Evolutionary conservation across 2,797 vertebrate genomes (phyloP), one percentile per base, ranked within the genome.

Genomic region (Miichthys miiuy): DNA sequence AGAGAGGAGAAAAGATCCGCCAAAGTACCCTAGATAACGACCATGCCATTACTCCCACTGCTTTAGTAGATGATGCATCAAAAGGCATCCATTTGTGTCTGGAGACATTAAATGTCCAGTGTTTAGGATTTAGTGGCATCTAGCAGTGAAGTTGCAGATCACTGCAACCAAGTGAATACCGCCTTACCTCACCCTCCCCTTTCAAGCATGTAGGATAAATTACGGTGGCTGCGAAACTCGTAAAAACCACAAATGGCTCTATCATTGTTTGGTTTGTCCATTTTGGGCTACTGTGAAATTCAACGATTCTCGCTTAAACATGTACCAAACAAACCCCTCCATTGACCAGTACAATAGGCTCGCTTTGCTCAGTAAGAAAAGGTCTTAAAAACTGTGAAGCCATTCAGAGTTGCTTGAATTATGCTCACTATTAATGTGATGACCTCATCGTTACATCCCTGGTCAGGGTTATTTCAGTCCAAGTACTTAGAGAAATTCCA

Each of bases 41-140:
- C 17, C n/a, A 74, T 75, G 56, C 51, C 38, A 79, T 86, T 57
- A 74, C 72, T 72, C 44, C 48, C 30, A 57, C 27, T 3, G 23
- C 52, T 70, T 87, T 79, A 80, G 81, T 78, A 82, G 72, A 84
- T 3, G 57, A 80, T 69, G 72, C 79, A 86, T 80, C 34, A 81
- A 77, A 69, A 72, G 68, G 48, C 7, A 72, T 81, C 51, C 55
- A 55, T 52, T 69, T 86, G 71, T 44, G 8, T 70, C 65, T 67
- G 38, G 3, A 55, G 68, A 64, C 41, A 69, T 75, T 57, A 77
- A 61, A 23, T 38, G 34, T 38, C 34, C 34, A 9, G 34, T 38
- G 34, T 38, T 9, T 38, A 38, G 34, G 34, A 38, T 38, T 38
- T 38, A 38, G 34, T 38, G 34, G 34, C 8, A 38, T 38, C 34